These are phyloP conservation scores for Macrophya annulata DNA, from an alignment of 2,888 invertebrate species.

Conservation along the genomic window DNA sequence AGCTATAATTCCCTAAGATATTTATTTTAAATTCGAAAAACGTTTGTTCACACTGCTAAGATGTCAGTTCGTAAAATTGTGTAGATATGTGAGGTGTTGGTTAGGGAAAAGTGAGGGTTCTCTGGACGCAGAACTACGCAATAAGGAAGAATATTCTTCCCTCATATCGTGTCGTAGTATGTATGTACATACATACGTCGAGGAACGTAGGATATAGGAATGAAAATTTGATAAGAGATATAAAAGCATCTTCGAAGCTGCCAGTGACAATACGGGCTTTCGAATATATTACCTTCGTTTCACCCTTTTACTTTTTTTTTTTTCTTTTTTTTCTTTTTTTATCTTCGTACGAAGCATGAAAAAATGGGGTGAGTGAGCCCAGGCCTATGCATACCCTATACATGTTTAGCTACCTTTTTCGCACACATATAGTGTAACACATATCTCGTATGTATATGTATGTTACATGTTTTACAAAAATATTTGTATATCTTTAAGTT, in stretches of 20 bases:
- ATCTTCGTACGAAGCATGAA: neutral
- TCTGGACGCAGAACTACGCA: neutral
- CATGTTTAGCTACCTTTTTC: neutral
- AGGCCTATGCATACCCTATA: neutral
- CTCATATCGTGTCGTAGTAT: neutral
- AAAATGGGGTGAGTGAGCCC: neutral
- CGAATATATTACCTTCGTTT: slow-evolving; percentile 36
- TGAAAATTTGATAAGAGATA: slow-evolving; percentile 51
- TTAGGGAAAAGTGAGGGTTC: neutral
- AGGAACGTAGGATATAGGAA: neutral
- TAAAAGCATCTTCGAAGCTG: slow-evolving; percentile 46
- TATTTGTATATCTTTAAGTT: neutral
- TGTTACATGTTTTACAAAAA: neutral
- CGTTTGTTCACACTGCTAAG: neutral
- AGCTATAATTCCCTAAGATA: neutral
- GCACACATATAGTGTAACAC: neutral
- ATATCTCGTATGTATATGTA: neutral
- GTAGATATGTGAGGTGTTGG: neutral
- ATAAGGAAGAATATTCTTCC: neutral
- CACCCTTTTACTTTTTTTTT: slow-evolving; percentile 18
- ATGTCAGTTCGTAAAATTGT: neutral
- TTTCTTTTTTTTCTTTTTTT: neutral
- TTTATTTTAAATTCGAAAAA: neutral
- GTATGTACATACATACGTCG: too few species aligned
- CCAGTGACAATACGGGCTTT: slow-evolving; percentile 26